These are phyloP conservation scores for Leiothrix lutea DNA, from an alignment of 2,113 vertebrate species.

Conservation along the genomic window DNA sequence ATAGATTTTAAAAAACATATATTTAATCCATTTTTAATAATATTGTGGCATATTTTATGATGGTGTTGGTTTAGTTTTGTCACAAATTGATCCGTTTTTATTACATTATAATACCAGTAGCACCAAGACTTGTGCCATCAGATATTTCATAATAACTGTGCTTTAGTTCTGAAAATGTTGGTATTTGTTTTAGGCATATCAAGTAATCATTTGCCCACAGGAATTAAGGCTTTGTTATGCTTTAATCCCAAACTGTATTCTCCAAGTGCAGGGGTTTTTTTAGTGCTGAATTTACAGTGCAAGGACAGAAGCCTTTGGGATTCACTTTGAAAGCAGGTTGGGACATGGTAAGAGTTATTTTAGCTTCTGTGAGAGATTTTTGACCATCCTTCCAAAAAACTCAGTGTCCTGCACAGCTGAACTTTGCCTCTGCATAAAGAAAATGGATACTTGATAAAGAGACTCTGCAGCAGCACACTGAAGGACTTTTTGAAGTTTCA, in stretches of 20 bases:
- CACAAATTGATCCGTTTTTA: not conserved
- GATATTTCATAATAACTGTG: not conserved
- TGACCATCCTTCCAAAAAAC: not conserved
- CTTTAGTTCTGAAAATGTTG: not conserved
- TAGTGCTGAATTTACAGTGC: not conserved
- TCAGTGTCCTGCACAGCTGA: not conserved
- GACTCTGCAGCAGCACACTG: not conserved
- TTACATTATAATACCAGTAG: not conserved
- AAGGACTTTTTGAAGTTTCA: not conserved
- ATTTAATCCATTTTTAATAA: not conserved
- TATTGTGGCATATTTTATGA: not conserved
- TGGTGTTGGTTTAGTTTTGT: not conserved
- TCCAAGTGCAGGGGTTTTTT: not conserved
- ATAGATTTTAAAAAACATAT: not conserved
- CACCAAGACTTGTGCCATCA: not conserved
- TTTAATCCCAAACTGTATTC: not conserved
- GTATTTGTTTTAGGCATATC: not conserved
- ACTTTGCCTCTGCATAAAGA: accelerated
- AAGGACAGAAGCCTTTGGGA: accelerated
- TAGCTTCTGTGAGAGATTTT: not conserved
- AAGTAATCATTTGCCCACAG: not conserved
- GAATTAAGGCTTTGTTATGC: not conserved
- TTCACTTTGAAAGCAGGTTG: not conserved
- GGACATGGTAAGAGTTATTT: not conserved
- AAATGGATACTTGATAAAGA: not conserved